Percentiles rank a stretch among this genome's conserved stretches.
Evolutionary conservation across 92 coral and sea anemone genomes (phyloP).

Genomic region (Palythoa grandiflora): DNA sequence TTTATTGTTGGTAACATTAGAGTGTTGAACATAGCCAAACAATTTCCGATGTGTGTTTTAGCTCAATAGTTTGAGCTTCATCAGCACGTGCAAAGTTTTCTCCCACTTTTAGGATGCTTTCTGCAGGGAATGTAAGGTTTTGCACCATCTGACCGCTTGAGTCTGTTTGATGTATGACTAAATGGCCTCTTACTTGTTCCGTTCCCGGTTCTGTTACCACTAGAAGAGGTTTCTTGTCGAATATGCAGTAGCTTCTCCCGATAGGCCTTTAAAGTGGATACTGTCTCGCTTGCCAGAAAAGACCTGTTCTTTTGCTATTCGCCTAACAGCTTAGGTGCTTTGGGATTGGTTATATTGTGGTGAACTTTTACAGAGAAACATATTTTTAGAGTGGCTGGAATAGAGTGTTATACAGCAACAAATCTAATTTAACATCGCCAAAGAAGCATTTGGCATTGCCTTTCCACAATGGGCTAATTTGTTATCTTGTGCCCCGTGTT

Average conservation of each 20-base stretch:
- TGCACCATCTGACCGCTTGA: not conserved
- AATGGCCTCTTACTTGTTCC: conserved; percentile 23
- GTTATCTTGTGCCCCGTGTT: conserved; percentile 1
- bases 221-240: conserved; percentile 1
- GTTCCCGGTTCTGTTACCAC: conserved; percentile 41
- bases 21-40: conserved; percentile 48
- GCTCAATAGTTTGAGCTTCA: conserved; percentile 22
- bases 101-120: conserved; percentile 24
- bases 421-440: conserved; percentile 13
- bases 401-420: conserved; percentile 11
- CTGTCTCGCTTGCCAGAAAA: not conserved
- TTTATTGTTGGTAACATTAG: not conserved
- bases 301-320: not conserved
- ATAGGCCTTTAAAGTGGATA: conserved; percentile 19
- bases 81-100: not conserved
- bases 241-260: conserved; percentile 16
- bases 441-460: conserved; percentile 41
- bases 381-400: conserved; percentile 11
- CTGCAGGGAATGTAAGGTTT: not conserved
- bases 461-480: conserved; percentile 30
- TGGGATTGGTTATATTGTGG: conserved; percentile 27
- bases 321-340: conserved; percentile 23
- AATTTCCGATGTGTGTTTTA: conserved; percentile 21
- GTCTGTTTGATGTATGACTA: conserved; percentile 4
- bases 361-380: conserved; percentile 30